phyloP scores from a whole-genome alignment of 2,113 vertebrate genomes.

The Odobenus rosmarus region DNA sequence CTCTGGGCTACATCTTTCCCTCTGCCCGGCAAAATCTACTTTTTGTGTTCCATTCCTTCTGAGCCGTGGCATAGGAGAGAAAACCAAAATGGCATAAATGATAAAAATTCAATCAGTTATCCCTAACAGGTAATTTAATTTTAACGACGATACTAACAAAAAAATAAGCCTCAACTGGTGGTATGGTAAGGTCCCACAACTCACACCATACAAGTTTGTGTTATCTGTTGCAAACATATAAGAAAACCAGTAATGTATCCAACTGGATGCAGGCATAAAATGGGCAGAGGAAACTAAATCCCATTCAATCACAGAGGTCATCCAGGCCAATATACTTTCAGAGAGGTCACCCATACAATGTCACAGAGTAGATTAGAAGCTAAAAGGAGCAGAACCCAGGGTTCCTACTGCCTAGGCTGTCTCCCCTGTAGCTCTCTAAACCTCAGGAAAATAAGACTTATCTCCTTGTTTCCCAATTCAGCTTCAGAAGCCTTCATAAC shows the following conservation, averaged over 20 bases:
- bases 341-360: not conserved
- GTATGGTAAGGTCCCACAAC: not conserved
- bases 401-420: not conserved
- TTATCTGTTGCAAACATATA: not conserved
- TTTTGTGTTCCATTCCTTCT: not conserved
- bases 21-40: not conserved
- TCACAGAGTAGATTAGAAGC: not conserved
- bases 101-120: constrained; percentile 11
- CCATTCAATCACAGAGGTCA: not conserved
- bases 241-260: not conserved
- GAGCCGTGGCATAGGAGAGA: not conserved
- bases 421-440: not conserved
- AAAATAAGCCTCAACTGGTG: not conserved
- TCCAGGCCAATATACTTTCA: not conserved
- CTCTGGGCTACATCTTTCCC: constrained; percentile 3
- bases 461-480: constrained; percentile 30
- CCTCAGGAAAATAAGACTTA: constrained; percentile 7
- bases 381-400: not conserved
- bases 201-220: not conserved
- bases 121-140: constrained; percentile 41
- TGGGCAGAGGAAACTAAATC: not conserved
- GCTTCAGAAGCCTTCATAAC: not conserved
- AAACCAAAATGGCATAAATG: constrained; percentile 26
- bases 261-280: not conserved
- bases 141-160: constrained; percentile 13